Conservation (phyloP, 1,140 invertebrate species). For the Sminthurinus signatus region DNA sequence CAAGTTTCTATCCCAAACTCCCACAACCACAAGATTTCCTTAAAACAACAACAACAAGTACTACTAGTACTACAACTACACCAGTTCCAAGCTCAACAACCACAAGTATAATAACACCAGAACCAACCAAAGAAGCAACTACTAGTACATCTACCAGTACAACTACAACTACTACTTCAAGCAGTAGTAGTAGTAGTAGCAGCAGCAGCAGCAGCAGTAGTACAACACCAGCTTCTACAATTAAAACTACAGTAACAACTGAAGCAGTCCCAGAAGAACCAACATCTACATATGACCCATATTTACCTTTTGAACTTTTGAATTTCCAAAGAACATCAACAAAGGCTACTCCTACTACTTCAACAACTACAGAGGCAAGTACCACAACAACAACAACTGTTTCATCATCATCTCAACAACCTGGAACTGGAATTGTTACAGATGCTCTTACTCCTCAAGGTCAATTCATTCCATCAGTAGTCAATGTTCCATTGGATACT, state of each 20-base stretch:
- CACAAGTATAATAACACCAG: slow-evolving; percentile 14
- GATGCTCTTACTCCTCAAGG: neutral
- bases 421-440: neutral
- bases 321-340: slow-evolving; percentile 20
- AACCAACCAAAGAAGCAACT: neutral
- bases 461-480: too few relatives aligned
- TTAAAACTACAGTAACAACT: too few relatives aligned
- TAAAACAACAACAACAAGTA: slow-evolving; percentile 17
- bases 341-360: neutral
- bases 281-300: slow-evolving; percentile 29
- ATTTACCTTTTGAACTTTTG: slow-evolving; percentile 36
- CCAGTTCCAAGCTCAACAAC: slow-evolving; percentile 1
- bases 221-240: neutral
- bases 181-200: too few relatives aligned
- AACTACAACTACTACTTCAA: neutral
- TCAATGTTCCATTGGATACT: neutral
- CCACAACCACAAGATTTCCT: slow-evolving; percentile 15
- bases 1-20: slow-evolving; percentile 33
- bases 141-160: slow-evolving; percentile 10
- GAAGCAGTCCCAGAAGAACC: neutral
- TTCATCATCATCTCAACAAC: slow-evolving; percentile 9
- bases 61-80: slow-evolving; percentile 10
- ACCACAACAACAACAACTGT: slow-evolving; percentile 19
- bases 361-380: slow-evolving; percentile 13
- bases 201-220: neutral